Conservation (phyloP, 2,797 vertebrate genomes). For the Channa striata region DNA sequence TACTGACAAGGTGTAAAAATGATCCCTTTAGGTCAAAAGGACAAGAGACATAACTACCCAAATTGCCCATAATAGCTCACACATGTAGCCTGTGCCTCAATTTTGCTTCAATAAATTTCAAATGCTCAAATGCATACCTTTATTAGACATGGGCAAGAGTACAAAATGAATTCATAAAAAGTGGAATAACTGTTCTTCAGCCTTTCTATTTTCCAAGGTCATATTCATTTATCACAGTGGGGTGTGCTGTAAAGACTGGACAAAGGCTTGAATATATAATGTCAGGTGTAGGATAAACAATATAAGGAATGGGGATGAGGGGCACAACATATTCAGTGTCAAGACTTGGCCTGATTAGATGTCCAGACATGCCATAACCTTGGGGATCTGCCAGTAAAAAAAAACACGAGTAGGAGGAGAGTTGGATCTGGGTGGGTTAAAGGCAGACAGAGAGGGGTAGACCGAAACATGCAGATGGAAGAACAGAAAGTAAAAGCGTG, state of each 20-base stretch:
- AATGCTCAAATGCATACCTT: conserved; percentile 66
- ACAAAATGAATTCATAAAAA: conserved; percentile 69
- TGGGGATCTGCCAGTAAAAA: conserved; percentile 71
- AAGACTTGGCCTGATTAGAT: conserved; percentile 81
- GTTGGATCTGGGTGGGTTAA: conserved; percentile 52
- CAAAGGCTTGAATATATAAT: conserved; percentile 81
- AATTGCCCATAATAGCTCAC: conserved; percentile 84
- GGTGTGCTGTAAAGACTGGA: conserved; percentile 70
- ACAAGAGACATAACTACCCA: conserved; percentile 81
- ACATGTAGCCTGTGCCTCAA: conserved; percentile 72
- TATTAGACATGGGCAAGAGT: conserved; percentile 53
- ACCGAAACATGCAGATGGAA: conserved; percentile 49
- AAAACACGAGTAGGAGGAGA: conserved; percentile 51
- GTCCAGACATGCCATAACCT: conserved; percentile 85
- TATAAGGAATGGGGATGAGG: conserved; percentile 67
- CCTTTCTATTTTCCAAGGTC: conserved; percentile 83
- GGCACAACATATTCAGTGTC: conserved; percentile 75
- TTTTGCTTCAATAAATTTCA: conserved; percentile 76
- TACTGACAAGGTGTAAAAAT: conserved; percentile 83
- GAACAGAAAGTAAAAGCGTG: conserved; percentile 60
- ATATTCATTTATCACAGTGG: conserved; percentile 81
- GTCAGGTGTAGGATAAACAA: conserved; percentile 68
- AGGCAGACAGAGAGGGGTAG: conserved; percentile 64
- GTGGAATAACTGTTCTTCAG: conserved; percentile 76
- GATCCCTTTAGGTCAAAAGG: conserved; percentile 80